Evolutionary conservation across 1,140 invertebrate genomes (phyloP), one percentile per base, ranked within the genome.

Genomic region (Mizuhopecten yessoensis): DNA sequence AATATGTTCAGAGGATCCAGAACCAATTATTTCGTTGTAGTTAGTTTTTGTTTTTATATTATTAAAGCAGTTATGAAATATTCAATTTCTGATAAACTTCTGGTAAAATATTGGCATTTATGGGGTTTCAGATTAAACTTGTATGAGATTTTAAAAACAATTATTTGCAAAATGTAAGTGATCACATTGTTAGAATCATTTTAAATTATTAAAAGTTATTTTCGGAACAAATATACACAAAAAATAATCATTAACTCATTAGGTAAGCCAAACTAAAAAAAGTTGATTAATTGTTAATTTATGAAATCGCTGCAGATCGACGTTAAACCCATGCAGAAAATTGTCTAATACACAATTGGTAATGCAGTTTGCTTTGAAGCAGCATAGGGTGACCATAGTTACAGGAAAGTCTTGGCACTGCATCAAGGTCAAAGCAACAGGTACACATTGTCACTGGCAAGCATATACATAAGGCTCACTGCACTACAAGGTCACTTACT

Each of bases 381-480:
- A 75, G 57, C 29, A 75, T 29, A 75, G 57, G 2, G 57, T 75
- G 57, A 75, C 57, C 57, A 75, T 75, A 75, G 23, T 11, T 9
- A 0, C 11, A 29, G 23, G 29, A 0, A 29, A 75, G 57, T 75
- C 57, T n/a, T 75, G 23, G 57, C 57, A 75, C 57, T 75, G 57
- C 23, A 75, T 75, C 57, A 75, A 75, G n/a, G 57, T 75, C 57
- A 75, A 75, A 75, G 57, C 57, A 29, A 75, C 3, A 75, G 29
- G 15, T n/a, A 75, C 57, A 29, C 9, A 75, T 49, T 49, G 57
- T 75, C 57, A 9, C 57, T 75, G 57, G 57, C 57, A 75, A 75
- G 57, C 57, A 75, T 75, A 29, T 75, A 75, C 57, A 75, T 75
- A 75, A 75, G 57, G 57, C 57, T 75, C 57, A 75, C 57, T 29